phyloP scores from a whole-genome alignment of 2,888 invertebrate genomes.

The Spialia ferax region DNA sequence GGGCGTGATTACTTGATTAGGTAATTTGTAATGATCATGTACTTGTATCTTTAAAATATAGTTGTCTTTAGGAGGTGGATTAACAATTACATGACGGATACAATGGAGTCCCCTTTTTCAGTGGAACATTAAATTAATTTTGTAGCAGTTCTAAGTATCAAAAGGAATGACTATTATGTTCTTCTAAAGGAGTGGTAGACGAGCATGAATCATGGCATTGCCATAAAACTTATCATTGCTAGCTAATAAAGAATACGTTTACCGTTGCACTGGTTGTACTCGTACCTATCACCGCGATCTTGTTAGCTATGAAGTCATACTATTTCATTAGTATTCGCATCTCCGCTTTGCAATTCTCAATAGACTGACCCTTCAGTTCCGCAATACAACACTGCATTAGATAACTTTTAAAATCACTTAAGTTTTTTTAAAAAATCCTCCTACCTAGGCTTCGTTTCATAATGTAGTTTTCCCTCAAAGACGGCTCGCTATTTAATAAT shows the following conservation, averaged over 20 bases:
- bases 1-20: no score
- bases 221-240: constrained; percentile 16
- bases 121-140: neutral
- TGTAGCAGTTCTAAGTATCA: neutral
- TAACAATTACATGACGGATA: neutral
- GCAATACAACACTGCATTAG: constrained; percentile 34
- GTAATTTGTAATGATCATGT: no score
- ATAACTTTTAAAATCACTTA: constrained; percentile 17
- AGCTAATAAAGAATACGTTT: constrained; percentile 15
- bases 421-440: constrained; percentile 12
- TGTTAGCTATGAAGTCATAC: constrained; percentile 29
- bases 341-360: constrained; percentile 27
- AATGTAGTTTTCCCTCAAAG: constrained; percentile 11
- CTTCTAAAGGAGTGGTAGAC: constrained; percentile 14
- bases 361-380: constrained; percentile 21
- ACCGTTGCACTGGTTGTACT: constrained; percentile 32
- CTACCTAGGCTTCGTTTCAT: neutral
- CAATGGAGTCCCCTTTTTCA: neutral
- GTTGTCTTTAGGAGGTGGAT: no score
- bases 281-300: constrained; percentile 29
- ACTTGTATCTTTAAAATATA: no score
- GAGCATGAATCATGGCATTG: constrained; percentile 17
- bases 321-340: constrained; percentile 34
- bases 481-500: constrained; percentile 14
- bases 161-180: constrained; percentile 17